These are phyloP conservation scores for Octomys mimax DNA, from an alignment of 2,797 vertebrate genomes.

Conservation along the genomic window DNA sequence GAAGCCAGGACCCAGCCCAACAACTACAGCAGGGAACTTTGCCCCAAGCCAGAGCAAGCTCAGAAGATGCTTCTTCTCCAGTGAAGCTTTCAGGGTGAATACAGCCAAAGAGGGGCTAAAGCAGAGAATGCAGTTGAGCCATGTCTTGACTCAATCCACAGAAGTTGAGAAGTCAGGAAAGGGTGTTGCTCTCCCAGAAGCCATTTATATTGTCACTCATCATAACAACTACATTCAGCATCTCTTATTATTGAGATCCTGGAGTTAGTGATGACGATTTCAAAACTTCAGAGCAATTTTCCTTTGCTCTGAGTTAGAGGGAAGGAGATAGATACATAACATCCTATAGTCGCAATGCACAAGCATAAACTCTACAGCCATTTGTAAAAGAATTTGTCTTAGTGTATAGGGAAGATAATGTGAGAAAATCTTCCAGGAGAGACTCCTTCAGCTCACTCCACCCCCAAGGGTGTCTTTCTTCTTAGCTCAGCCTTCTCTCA, in stretches of 20 bases:
- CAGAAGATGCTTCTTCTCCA: background rate
- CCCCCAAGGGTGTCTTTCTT: background rate
- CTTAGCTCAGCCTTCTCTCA: background rate
- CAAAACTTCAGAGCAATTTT: background rate
- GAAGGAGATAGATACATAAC: background rate
- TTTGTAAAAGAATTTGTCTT: background rate
- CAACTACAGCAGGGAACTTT: background rate
- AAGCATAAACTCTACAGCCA: background rate
- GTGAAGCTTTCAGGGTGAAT: background rate
- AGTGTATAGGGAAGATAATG: background rate
- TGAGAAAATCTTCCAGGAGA: background rate
- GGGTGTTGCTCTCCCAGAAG: background rate
- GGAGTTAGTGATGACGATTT: background rate
- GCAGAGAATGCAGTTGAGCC: background rate
- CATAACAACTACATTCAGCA: background rate
- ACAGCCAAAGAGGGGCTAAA: background rate
- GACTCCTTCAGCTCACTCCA: background rate
- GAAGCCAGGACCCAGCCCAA: background rate
- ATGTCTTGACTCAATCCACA: background rate
- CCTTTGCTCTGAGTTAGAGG: background rate
- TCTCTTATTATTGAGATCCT: background rate
- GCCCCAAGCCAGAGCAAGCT: background rate
- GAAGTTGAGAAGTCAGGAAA: background rate
- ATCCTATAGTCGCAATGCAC: background rate
- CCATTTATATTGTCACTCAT: background rate